Evolutionary conservation across 2,797 vertebrate genomes (phyloP).

Genomic region (Ptychobarbus kaznakovi): DNA sequence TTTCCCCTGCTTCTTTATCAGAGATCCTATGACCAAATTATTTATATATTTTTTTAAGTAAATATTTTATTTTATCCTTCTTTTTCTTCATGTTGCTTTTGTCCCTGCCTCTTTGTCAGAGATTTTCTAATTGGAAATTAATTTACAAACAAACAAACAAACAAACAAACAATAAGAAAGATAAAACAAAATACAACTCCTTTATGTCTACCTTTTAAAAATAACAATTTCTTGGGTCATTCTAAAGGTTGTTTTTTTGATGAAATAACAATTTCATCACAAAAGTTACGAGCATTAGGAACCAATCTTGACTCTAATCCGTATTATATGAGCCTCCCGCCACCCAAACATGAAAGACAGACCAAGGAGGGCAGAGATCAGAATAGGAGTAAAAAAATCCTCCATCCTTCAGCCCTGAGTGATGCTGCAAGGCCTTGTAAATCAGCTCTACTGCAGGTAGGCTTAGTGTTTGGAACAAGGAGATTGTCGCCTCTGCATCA

Average conservation of each 20-base stretch:
- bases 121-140: background rate
- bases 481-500: constrained; percentile 64
- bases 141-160: background rate
- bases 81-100: background rate
- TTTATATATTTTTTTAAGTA: background rate
- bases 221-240: background rate
- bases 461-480: constrained; percentile 62
- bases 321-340: background rate
- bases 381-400: constrained; percentile 44
- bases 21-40: background rate
- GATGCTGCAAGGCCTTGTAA: constrained; percentile 54
- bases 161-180: background rate
- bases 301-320: constrained; percentile 27
- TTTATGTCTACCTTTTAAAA: background rate
- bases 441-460: constrained; percentile 61
- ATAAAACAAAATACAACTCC: background rate
- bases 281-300: background rate
- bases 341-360: background rate
- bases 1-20: background rate
- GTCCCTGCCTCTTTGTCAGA: background rate
- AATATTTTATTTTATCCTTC: background rate
- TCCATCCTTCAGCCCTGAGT: constrained; percentile 50
- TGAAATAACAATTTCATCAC: background rate
- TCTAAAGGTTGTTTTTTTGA: background rate
- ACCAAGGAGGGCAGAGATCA: constrained; percentile 9